Evolutionary conservation across 2,797 vertebrate species (phyloP), one percentile per base, ranked within the genome.

Genomic region (Antennarius maculatus): DNA sequence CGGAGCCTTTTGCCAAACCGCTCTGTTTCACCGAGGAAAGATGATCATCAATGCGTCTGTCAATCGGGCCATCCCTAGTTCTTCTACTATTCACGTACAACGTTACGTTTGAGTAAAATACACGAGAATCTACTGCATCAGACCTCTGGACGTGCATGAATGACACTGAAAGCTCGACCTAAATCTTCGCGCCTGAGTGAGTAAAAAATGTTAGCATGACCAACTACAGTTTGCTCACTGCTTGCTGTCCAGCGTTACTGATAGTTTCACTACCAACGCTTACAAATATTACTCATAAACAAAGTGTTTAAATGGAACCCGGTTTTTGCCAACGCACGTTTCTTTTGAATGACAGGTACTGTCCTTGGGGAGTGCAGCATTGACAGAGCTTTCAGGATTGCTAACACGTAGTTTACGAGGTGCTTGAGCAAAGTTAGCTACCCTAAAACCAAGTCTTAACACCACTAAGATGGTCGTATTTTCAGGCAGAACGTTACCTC

Each of bases 161-260:
- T 54, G 71, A 64, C 29, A 43, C 28, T 52, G 42, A 34, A 70
- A 29, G 16, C 1, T 54, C n/a, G 28, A 51, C 5, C 5, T 13
- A 54, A 49, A 8, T 41, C 3, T 28, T 31, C 47, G 28, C 48
- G 61, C 3, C 34, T n/a, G 14, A 66, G 82, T 78, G n/a, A 80
- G 79, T 5, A 16, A 4, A 14, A 2, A 5, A 13, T 50, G 51
- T 59, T 81, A 82, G 59, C 76, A 61, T 17, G 2, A 55, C 0
- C 11, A 60, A 78, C 73, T 23, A 23, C 69, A 80, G 34, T 74
- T 41, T 8, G 23, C 45, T 57, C 50, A 29, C 28, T 57, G 39
- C 34, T 27, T 31, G n/a, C 12, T 29, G 1, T 51, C n/a, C 7
- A 23, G 16, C 45, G 42, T 13, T 43, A 14, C 5, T 12, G 43